Evolutionary conservation across 1,140 invertebrate species (phyloP).

Genomic region (Papilio aristodemus): DNA sequence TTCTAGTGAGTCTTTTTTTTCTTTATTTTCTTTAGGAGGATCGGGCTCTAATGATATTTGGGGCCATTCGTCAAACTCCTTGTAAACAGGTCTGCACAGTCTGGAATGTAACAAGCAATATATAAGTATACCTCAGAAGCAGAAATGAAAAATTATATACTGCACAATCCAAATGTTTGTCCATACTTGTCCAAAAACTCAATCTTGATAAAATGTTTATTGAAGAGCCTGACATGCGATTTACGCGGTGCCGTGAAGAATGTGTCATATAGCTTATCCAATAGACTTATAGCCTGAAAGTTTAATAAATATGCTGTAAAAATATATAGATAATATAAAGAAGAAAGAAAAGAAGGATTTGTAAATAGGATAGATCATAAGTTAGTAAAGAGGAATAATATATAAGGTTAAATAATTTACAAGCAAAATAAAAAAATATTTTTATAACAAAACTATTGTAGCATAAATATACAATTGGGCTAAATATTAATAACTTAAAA

Average conservation of each 20-base stretch:
- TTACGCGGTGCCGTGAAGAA: conserved; percentile 73
- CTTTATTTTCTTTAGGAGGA: conserved; percentile 66
- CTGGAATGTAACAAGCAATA: conserved; percentile 51
- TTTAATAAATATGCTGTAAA: conserved; percentile 74
- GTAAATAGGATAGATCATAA: conserved; percentile 39
- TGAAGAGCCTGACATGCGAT: conserved; percentile 72
- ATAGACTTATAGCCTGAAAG: conserved; percentile 79
- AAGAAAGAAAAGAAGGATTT: conserved; percentile 27
- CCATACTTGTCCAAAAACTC: conserved; percentile 79
- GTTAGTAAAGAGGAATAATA: conserved; percentile 30
- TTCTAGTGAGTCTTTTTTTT: conserved; percentile 56
- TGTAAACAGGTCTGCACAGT: conserved; percentile 69
- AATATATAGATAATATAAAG: conserved; percentile 56
- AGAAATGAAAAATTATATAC: neutral
- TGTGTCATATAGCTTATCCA: conserved; percentile 79
- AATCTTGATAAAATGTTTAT: conserved; percentile 79
- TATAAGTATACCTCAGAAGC: conserved; percentile 28
- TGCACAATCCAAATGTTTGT: conserved; percentile 44
- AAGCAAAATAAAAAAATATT: neutral
- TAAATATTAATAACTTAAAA: neutral
- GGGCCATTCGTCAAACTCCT: conserved; percentile 76
- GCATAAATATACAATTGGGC: neutral
- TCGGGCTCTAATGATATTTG: conserved; percentile 71
- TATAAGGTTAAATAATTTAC: neutral
- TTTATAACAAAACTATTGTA: neutral